phyloP scores from a whole-genome alignment of 2,888 invertebrate species.

The Gastrophysa polygoni region DNA sequence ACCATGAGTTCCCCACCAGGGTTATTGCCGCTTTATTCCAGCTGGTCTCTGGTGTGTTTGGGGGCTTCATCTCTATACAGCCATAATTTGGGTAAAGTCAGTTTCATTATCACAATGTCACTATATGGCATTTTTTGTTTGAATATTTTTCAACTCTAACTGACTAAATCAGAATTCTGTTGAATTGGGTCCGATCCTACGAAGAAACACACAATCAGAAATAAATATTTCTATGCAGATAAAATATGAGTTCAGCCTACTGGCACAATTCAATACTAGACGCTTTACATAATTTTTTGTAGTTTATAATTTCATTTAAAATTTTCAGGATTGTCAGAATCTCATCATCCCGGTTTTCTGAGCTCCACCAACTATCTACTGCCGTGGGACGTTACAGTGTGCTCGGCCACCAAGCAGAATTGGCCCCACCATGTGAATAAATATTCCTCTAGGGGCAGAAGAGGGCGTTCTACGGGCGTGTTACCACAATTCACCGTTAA shows the following conservation, averaged over 20 bases:
- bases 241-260: too few species aligned
- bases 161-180: too few species aligned
- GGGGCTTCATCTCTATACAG: constrained; percentile 91
- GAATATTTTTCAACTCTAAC: background rate
- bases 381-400: constrained; percentile 89
- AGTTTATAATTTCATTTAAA: constrained; percentile 7
- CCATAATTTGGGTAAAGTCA: constrained; percentile 67
- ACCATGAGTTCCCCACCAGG: constrained; percentile 78
- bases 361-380: constrained; percentile 88
- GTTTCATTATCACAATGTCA: too few species aligned
- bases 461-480: constrained; percentile 50
- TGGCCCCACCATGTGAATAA: constrained; percentile 51
- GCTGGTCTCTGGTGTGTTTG: constrained; percentile 89
- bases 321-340: constrained; percentile 74
- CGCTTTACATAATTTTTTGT: too few species aligned
- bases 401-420: constrained; percentile 53
- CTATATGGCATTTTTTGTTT: background rate
- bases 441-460: constrained; percentile 51
- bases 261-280: too few species aligned
- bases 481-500: constrained; percentile 72
- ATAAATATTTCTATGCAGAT: too few species aligned
- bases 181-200: too few species aligned
- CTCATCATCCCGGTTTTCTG: constrained; percentile 86
- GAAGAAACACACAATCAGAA: too few species aligned
- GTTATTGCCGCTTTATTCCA: constrained; percentile 84